Evolutionary conservation across 2,888 invertebrate genomes (phyloP), one percentile per base, ranked within the genome.

Genomic region (Bhutanitis thaidina): DNA sequence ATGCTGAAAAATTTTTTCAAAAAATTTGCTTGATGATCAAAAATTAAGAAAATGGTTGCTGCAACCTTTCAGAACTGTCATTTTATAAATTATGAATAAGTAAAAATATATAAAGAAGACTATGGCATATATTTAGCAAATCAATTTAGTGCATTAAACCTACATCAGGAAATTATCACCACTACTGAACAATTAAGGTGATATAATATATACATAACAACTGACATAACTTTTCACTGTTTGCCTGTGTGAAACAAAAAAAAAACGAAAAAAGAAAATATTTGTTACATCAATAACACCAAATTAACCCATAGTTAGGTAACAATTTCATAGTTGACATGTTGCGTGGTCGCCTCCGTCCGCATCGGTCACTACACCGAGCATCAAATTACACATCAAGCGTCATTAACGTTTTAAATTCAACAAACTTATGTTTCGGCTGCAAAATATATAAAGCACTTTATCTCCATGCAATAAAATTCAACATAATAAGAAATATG

Each of bases 271-370:
- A 20, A 20, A 3, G 2, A 20, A 20, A 20, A 2, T 5, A 20
- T 3, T 20, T 20, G 20, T 20, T 64, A 68, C 83, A 86, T 86
- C 72, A 82, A 86, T 86, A 83, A 86, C 64, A 59, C 51, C 60
- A 58, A 65, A 74, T 75, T 74, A 73, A 69, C 78, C 73, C 74
- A 77, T 73, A 78, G 69, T 75, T 74, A 74, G 75, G 79, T 84
- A 79, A 81, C 80, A 82, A 84, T 86, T 83, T 83, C 79, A 83
- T 80, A 86, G 87, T 81, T 82, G 87, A 86, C 87, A 83, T 77
- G 74, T 86, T 83, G 87, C 88, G 84, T 87, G 87, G 69, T 60
- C 63, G 71, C 72, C 67, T 65, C 74, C 70, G 75, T 74, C 74
- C 66, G 72, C 69, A 65, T 67, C 67, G 78, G 78, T 82, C 82